phyloP scores from a whole-genome alignment of 2,797 vertebrate genomes.

The Oreonectes daqikongensis region DNA sequence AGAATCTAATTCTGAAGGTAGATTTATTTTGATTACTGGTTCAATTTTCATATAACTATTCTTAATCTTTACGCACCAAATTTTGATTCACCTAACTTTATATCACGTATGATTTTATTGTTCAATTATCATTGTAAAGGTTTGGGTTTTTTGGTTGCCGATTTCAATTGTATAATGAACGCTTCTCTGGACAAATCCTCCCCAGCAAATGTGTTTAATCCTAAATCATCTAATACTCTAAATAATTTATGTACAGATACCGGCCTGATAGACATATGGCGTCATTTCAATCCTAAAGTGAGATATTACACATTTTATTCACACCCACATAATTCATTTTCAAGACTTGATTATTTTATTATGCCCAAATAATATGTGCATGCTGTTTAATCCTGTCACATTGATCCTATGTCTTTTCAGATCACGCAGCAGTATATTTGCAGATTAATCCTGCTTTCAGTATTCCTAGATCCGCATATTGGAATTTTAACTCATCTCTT shows the following conservation, averaged over 20 bases:
- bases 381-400: not conserved
- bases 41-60: not conserved
- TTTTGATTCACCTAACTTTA: slow-evolving; percentile 10
- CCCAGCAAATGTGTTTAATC: not conserved
- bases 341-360: not conserved
- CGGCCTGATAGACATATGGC: slow-evolving; percentile 3
- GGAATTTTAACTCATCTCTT: too few species aligned
- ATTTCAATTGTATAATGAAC: slow-evolving; percentile 26
- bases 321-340: not conserved
- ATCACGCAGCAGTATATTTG: slow-evolving; percentile 3
- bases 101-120: slow-evolving; percentile 7
- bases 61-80: slow-evolving; percentile 20
- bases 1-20: not conserved
- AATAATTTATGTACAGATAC: not conserved
- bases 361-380: not conserved
- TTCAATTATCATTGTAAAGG: slow-evolving; percentile 5
- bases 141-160: not conserved
- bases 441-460: not conserved
- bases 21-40: not conserved
- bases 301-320: slow-evolving; percentile 22
- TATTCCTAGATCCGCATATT: too few species aligned
- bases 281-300: not conserved
- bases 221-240: not conserved
- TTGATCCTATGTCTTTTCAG: not conserved
- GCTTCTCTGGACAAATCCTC: not conserved